Evolutionary conservation across 2,113 vertebrate genomes (phyloP).

Genomic region (Anser brachyrhynchus): DNA sequence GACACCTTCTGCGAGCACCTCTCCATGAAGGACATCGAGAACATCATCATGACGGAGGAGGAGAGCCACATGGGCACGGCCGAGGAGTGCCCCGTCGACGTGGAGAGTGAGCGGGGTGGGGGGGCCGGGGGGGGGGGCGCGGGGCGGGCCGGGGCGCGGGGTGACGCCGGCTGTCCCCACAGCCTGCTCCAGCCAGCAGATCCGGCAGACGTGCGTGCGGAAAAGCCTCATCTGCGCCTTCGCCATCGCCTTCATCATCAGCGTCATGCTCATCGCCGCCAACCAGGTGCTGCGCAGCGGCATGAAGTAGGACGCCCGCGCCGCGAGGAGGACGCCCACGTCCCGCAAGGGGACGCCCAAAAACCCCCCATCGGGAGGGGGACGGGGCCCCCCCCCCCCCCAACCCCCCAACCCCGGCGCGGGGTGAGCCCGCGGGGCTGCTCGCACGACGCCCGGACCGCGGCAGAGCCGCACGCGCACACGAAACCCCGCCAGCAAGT

Average conservation of each 20-base stretch:
- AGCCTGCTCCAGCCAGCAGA: conserved; percentile 96
- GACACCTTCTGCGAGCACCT: conserved; percentile 98
- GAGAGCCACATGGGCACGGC: conserved; percentile 95
- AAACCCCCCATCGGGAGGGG: neutral
- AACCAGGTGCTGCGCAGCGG: conserved; percentile 97
- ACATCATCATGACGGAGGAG: conserved; percentile 98
- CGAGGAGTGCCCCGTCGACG: conserved; percentile 91
- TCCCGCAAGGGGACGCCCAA: neutral
- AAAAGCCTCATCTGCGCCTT: conserved; percentile 98
- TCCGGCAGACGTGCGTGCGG: conserved; percentile 95
- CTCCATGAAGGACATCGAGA: conserved; percentile 99
- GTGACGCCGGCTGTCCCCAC: neutral
- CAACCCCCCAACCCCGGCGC: neutral
- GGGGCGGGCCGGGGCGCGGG: accelerated
- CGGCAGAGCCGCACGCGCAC: neutral
- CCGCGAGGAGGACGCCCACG: neutral
- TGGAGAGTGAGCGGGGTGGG: conserved; percentile 88
- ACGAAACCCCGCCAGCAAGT: neutral
- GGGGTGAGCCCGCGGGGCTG: neutral
- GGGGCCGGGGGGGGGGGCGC: neutral
- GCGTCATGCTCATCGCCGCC: conserved; percentile 97
- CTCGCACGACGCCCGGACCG: neutral
- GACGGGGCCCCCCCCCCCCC: no score
- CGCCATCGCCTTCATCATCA: conserved; percentile 98
- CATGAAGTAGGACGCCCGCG: conserved; percentile 84